These are phyloP conservation scores for Melanotaenia pygmaea DNA, from an alignment of 2,797 vertebrate species.

Conservation along the genomic window DNA sequence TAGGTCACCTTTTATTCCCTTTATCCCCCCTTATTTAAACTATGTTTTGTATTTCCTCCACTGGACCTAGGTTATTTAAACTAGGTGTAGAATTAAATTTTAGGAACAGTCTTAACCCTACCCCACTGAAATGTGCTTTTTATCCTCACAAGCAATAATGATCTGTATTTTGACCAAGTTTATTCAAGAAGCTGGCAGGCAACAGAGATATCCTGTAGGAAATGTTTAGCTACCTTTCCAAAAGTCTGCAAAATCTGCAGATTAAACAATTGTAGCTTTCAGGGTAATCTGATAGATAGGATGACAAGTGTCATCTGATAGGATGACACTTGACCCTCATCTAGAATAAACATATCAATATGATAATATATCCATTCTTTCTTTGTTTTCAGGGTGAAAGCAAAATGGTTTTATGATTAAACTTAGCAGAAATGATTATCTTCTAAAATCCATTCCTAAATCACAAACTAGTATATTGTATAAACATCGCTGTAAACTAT, in stretches of 20 bases:
- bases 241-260: slow-evolving; percentile 31
- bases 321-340: slow-evolving; percentile 40
- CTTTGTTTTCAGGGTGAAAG: slow-evolving; percentile 31
- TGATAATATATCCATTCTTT: background rate
- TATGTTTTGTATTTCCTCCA: slow-evolving; percentile 22
- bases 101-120: slow-evolving; percentile 24
- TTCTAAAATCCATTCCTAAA: background rate
- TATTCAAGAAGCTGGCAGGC: slow-evolving; percentile 24
- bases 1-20: slow-evolving; percentile 39
- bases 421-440: slow-evolving; percentile 24
- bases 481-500: background rate
- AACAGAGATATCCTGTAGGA: slow-evolving; percentile 20
- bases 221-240: slow-evolving; percentile 30
- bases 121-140: slow-evolving; percentile 7
- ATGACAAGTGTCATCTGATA: no score
- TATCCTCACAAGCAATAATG: background rate
- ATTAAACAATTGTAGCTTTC: slow-evolving; percentile 29
- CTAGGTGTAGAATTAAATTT: slow-evolving; percentile 37
- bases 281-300: slow-evolving; percentile 49
- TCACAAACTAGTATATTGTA: background rate
- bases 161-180: slow-evolving; percentile 24
- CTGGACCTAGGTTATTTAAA: slow-evolving; percentile 38
- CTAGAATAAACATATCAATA: slow-evolving; percentile 30
- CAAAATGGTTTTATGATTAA: slow-evolving; percentile 31
- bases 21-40: slow-evolving; percentile 41